These are phyloP conservation scores for Ditylenchus dipsaci DNA, from an alignment of 1,140 invertebrate species.

Conservation along the genomic window DNA sequence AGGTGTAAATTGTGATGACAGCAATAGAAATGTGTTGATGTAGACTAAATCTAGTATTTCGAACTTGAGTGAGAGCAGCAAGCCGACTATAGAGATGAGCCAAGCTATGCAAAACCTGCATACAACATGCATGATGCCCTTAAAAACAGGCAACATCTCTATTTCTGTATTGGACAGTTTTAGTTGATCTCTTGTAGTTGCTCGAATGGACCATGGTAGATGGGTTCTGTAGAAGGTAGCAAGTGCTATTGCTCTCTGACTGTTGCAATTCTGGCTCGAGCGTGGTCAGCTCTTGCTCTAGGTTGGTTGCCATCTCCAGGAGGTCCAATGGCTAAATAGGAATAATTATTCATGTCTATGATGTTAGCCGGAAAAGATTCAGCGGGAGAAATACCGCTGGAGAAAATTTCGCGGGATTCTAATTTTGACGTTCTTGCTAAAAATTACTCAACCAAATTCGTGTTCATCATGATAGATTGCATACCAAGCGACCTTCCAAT, in stretches of 20 bases:
- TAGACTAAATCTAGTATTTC: constrained; percentile 54
- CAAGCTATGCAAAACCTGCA: constrained; percentile 37
- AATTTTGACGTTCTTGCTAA: too few species aligned
- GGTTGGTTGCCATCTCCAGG: too few species aligned
- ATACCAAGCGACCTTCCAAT: too few species aligned
- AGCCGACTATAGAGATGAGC: constrained; percentile 44
- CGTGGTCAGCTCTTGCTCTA: too few species aligned
- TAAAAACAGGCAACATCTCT: constrained; percentile 44
- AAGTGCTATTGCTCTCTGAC: background rate
- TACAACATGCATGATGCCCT: constrained; percentile 50
- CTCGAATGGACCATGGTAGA: constrained; percentile 29
- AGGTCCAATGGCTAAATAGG: too few species aligned
- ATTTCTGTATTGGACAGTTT: constrained; percentile 37
- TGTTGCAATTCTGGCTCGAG: too few species aligned
- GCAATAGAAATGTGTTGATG: constrained; percentile 47
- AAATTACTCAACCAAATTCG: too few species aligned
- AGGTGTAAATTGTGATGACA: constrained; percentile 35
- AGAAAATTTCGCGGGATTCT: too few species aligned
- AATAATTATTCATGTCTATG: too few species aligned
- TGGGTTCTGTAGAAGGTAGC: background rate
- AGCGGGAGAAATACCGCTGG: too few species aligned
- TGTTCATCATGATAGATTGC: too few species aligned
- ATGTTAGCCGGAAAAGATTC: too few species aligned
- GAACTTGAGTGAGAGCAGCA: constrained; percentile 46
- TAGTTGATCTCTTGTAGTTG: constrained; percentile 34